Base-by-base conservation (phyloP, 1,140 invertebrate species). In the Laodelphax striatellus region DNA sequence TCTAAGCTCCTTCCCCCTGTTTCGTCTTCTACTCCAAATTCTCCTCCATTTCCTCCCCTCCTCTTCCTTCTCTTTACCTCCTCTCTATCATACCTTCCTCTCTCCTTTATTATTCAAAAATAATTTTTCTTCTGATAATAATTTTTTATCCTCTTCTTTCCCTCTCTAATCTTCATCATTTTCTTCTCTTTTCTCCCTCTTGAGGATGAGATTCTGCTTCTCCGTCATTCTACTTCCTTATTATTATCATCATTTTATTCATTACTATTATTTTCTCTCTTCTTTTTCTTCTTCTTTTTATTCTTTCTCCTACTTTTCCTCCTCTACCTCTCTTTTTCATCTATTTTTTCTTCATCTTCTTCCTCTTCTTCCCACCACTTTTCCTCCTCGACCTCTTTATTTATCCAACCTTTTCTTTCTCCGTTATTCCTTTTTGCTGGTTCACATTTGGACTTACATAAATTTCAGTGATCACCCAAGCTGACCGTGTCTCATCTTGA, bases 351-450 rank as follows among this genome's bases (percentile, higher is more conserved):
- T 24, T 11, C 44, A 16, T 11, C 42, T 11, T 10, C 55, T 28
- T 57, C 43, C 58, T 61, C 16, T 61, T 61, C 56, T 59, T 58
- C 43, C 22, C n/a, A 17, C 46, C 22, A 19, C 14, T 19, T 2
- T 13, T 52, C 46, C 5, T 24, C 19, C 44, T 52, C 46, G 6
- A 5, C 22, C 5, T 52, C 46, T 10, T 24, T n/a, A 19, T 16
- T 24, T 52, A 4, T 24, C 46, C 9, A 19, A 1, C 46, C 17
- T 21, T 4, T 6, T 28, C 4, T 9, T 13, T 52, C 6, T 11
- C 8, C 3, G 6, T 52, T 52, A 6, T 21, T 52, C 22, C 11
- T 52, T 19, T 52, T 11, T 38, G n/a, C n/a, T n/a, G n/a, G n/a
- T n/a, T 11, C 46, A 21, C 8, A 52, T 52, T 52, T 52, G 19